Evolutionary conservation across 2,113 vertebrate species (phyloP), one percentile per base, ranked within the genome.

Genomic region (Brienomyrus brachyistius): DNA sequence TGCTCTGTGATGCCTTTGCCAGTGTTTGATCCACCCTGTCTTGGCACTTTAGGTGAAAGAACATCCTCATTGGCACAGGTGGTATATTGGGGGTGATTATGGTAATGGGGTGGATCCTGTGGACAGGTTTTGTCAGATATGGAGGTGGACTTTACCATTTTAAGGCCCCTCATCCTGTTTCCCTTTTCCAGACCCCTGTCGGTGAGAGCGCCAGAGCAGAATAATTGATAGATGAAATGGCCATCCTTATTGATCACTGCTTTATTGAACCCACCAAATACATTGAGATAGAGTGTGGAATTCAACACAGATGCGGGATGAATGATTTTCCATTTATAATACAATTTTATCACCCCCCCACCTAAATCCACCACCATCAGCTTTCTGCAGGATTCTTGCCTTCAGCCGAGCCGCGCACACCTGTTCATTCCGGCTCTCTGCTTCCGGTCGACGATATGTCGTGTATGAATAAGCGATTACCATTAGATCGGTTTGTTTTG

Each of bases 161-260:
- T 17, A 15, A 9, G 9, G 31, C 82, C 6, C 48, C 54, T 43
- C 35, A 80, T 80, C 5, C 88, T 77, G 48, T 86, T 80, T 40
- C 90, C 87, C 89, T 89, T 90, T 23, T 92, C 91, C 92, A 56
- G 45, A 56, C 92, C 90, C 48, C 94, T 94, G 94, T 94, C 93
- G 95, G 94, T 93, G 94, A 95, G 95, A 95, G 94, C 95, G 93
- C 94, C 95, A 95, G 95, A 95, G 94, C 94, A 94, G 95, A 95
- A 96, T 96, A 96, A 96, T 95, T 96, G 96, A 96, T 96, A 96
- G 95, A 96, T 96, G 95, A 94, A 95, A 94, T 95, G 95, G 95
- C 95, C 95, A 96, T 96, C 95, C 94, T 94, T 95, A 96, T 96
- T 92, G 95, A 96, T 96, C 95, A 94, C 93, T 91, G 87, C 94